Conservation (phyloP, 2,888 invertebrate species). For the Eucera pruinosa region DNA sequence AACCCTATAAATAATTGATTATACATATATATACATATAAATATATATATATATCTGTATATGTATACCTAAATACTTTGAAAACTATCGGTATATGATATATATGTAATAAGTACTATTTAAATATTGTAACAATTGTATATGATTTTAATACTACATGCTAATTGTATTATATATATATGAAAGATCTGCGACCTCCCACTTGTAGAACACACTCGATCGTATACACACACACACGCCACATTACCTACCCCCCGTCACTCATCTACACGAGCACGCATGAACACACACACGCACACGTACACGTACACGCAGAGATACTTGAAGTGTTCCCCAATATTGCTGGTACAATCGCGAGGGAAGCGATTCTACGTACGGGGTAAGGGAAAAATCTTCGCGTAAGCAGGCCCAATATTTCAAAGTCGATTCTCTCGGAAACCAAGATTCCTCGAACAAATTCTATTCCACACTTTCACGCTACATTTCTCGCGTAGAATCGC, state of each 20-base stretch:
- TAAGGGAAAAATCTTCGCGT: too few species aligned
- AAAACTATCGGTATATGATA: constrained; percentile 81
- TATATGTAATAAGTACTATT: constrained; percentile 84
- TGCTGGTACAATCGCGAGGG: too few species aligned
- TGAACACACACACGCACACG: neutral
- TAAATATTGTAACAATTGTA: constrained; percentile 85
- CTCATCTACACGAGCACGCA: constrained; percentile 9
- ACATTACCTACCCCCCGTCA: constrained; percentile 1
- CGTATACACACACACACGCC: constrained; percentile 4
- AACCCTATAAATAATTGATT: constrained; percentile 82
- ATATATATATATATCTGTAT: constrained; percentile 80
- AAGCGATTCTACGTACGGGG: too few species aligned
- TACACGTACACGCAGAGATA: constrained; percentile 30
- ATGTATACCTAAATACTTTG: constrained; percentile 77
- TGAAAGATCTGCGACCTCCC: constrained; percentile 83
- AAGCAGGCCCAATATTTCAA: too few species aligned
- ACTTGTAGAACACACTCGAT: constrained; percentile 81
- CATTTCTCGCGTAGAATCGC: too few species aligned
- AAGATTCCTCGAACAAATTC: too few species aligned
- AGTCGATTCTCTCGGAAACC: too few species aligned
- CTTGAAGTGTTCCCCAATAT: too few species aligned
- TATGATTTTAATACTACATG: constrained; percentile 84
- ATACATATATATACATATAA: constrained; percentile 78
- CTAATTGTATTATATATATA: constrained; percentile 84
- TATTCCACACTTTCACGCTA: too few species aligned